phyloP scores from a whole-genome alignment of 2,113 vertebrate species.

The Nothobranchius furzeri region DNA sequence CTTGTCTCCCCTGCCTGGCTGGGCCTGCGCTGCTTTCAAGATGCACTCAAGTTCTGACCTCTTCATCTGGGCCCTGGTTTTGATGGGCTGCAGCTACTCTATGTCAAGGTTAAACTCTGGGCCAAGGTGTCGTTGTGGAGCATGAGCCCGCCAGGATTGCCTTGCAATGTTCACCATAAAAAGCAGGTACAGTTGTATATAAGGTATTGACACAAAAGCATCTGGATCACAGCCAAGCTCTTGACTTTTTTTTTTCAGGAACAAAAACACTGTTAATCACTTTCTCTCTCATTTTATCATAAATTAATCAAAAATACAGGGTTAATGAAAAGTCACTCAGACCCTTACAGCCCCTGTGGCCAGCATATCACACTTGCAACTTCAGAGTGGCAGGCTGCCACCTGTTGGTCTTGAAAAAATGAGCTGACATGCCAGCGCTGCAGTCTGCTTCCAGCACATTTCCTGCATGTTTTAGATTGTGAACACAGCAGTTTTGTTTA shows the following conservation, averaged over 20 bases:
- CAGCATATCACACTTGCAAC: no score
- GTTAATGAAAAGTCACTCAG: no score
- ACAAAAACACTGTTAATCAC: conserved; percentile 56
- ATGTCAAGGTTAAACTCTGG: conserved; percentile 40
- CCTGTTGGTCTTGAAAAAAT: no score
- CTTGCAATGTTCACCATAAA: conserved; percentile 11
- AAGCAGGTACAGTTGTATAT: conserved; percentile 31
- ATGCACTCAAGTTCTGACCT: conserved; percentile 56
- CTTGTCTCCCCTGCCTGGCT: conserved; percentile 69
- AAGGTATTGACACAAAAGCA: conserved; percentile 29
- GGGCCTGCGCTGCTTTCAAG: conserved; percentile 61
- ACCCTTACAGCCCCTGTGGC: no score
- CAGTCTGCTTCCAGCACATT: no score
- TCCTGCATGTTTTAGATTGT: no score
- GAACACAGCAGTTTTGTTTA: no score
- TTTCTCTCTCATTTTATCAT: conserved; percentile 9
- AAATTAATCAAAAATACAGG: conserved; percentile 28
- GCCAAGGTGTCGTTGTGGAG: conserved; percentile 58
- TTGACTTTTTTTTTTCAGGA: conserved; percentile 38
- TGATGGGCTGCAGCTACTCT: conserved; percentile 34
- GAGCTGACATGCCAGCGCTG: no score
- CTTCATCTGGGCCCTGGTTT: conserved; percentile 26
- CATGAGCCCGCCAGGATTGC: conserved; percentile 16
- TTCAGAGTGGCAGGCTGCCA: no score
- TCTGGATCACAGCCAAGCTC: conserved; percentile 37